Evolutionary conservation across 2,113 vertebrate species (phyloP).

Genomic region (Hepsetus odoe): DNA sequence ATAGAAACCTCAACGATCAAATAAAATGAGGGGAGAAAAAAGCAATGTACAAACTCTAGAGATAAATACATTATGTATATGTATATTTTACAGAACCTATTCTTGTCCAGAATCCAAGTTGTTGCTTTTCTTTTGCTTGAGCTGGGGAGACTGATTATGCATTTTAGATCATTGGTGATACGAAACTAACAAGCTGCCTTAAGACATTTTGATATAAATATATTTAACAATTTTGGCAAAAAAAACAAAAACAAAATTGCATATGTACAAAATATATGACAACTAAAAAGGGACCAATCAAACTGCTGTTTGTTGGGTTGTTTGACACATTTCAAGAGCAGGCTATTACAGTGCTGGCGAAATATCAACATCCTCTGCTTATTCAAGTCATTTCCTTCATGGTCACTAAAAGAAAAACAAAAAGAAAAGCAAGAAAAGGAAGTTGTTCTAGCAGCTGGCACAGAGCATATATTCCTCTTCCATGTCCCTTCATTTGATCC

Average conservation of each 20-base stretch:
- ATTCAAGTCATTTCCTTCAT: slow-evolving; percentile 68
- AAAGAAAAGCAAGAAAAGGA: neutral
- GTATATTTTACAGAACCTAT: slow-evolving; percentile 87
- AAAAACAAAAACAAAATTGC: slow-evolving; percentile 68
- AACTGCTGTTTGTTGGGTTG: slow-evolving; percentile 67
- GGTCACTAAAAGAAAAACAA: slow-evolving; percentile 31
- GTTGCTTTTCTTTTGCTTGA: slow-evolving; percentile 75
- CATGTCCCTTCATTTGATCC: slow-evolving; percentile 38
- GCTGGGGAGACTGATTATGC: slow-evolving; percentile 82
- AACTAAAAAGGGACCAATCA: slow-evolving; percentile 69
- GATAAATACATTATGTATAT: slow-evolving; percentile 92
- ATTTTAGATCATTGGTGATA: slow-evolving; percentile 76
- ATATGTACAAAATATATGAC: slow-evolving; percentile 78
- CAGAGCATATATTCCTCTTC: slow-evolving; percentile 9
- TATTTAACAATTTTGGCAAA: slow-evolving; percentile 85
- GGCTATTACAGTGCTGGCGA: slow-evolving; percentile 66
- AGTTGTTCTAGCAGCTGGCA: slow-evolving; percentile 39
- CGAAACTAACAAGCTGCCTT: slow-evolving; percentile 78
- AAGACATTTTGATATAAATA: slow-evolving; percentile 87
- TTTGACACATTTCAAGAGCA: slow-evolving; percentile 82
- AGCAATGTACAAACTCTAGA: slow-evolving; percentile 89
- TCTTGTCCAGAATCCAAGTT: slow-evolving; percentile 54
- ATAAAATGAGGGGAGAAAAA: slow-evolving; percentile 76
- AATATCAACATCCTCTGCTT: slow-evolving; percentile 66
- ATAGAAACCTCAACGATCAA: slow-evolving; percentile 67